Percentiles rank a stretch among this genome's conserved stretches.
phyloP scores from a whole-genome alignment of 2,797 vertebrate genomes.

The Hyperoplus immaculatus region DNA sequence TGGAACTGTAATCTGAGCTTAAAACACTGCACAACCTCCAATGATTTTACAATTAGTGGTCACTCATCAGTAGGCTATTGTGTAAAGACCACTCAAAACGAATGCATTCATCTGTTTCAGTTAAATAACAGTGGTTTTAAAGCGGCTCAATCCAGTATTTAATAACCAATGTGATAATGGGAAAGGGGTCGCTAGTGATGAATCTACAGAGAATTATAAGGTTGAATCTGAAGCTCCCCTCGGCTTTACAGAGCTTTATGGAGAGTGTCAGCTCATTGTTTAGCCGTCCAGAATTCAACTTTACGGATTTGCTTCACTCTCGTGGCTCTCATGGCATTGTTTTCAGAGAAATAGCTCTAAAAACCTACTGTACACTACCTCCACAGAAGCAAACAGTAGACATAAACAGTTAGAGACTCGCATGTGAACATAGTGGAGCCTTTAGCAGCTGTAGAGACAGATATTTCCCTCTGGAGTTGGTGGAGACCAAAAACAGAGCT shows the following conservation, averaged over 20 bases:
- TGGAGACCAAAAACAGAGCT: constrained; percentile 21
- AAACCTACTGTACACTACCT: background rate
- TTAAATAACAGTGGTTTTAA: background rate
- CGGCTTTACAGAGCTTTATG: background rate
- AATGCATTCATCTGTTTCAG: background rate
- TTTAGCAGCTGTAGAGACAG: background rate
- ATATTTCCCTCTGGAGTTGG: background rate
- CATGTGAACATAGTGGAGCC: background rate
- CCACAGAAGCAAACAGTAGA: background rate
- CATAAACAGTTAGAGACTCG: background rate
- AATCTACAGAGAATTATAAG: background rate
- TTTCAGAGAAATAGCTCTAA: background rate
- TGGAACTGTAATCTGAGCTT: constrained; percentile 46
- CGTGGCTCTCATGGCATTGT: background rate
- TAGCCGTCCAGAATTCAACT: background rate
- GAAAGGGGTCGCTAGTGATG: too few relatives aligned
- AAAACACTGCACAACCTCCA: background rate
- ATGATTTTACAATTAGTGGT: background rate
- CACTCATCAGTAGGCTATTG: background rate
- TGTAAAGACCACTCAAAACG: background rate
- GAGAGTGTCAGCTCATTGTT: background rate
- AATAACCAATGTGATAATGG: background rate
- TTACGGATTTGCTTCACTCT: background rate
- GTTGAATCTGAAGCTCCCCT: background rate
- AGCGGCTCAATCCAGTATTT: too few relatives aligned